Conservation (phyloP, 2,888 invertebrate genomes). For the Nomada goodeniana region DNA sequence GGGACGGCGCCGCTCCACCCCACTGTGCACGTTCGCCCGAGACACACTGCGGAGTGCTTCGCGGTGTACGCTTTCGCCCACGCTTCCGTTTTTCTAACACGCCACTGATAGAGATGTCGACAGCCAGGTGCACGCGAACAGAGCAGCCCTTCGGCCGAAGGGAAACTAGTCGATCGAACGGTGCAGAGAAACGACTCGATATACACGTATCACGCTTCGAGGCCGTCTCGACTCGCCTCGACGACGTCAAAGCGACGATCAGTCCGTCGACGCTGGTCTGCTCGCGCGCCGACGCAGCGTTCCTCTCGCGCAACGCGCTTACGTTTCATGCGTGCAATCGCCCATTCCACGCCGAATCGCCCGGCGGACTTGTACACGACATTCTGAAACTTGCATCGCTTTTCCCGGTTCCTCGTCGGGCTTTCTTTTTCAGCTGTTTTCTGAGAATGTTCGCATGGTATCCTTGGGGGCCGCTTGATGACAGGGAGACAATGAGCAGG, state of each 20-base stretch:
- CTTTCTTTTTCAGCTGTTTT: not conserved
- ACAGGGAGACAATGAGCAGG: not conserved
- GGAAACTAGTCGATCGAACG: constrained; percentile 3
- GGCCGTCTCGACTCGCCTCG: constrained; percentile 49
- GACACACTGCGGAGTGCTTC: not conserved
- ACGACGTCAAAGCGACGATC: constrained; percentile 59
- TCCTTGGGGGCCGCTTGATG: not conserved
- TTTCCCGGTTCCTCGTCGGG: not conserved
- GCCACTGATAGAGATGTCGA: constrained; percentile 10
- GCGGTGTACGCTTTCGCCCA: not conserved
- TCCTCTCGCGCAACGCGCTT: constrained; percentile 53
- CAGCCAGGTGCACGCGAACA: constrained; percentile 2
- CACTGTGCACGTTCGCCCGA: constrained; percentile 22
- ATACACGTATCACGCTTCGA: constrained; percentile 13
- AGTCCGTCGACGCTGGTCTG: constrained; percentile 46
- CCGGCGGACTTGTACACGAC: not conserved
- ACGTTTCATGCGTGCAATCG: constrained; percentile 45
- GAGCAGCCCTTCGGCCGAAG: not conserved
- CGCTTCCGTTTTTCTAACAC: constrained; percentile 34
- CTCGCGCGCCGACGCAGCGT: constrained; percentile 63
- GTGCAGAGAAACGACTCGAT: constrained; percentile 3
- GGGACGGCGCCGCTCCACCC: constrained; percentile 56
- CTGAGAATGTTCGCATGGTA: not conserved
- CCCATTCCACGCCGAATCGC: constrained; percentile 42
- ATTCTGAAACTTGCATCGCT: not conserved